phyloP scores from a whole-genome alignment of 2,113 vertebrate genomes.

The Hystrix brachyura region DNA sequence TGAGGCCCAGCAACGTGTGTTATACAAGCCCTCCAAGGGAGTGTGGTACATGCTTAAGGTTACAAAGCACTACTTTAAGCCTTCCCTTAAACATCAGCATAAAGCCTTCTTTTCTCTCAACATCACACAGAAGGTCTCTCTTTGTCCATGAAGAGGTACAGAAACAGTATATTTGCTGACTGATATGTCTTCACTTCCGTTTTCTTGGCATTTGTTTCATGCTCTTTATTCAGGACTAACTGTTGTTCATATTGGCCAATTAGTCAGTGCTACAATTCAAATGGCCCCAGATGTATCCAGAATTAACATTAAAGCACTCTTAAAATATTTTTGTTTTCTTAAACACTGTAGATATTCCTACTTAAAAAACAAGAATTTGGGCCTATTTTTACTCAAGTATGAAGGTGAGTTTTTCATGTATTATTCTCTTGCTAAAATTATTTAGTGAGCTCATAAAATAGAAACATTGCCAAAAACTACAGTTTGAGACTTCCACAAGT shows the following conservation, averaged over 20 bases:
- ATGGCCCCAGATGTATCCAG: conserved; percentile 48
- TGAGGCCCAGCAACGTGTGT: neutral
- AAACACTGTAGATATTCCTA: neutral
- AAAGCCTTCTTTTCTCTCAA: neutral
- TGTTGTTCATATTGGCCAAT: conserved; percentile 42
- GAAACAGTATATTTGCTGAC: neutral
- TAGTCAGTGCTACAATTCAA: conserved; percentile 42
- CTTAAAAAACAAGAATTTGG: conserved; percentile 53
- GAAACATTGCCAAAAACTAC: conserved; percentile 1
- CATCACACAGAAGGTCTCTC: neutral
- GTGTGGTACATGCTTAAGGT: too few relatives aligned
- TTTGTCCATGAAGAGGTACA: neutral
- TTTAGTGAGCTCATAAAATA: neutral
- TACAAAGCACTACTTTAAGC: neutral
- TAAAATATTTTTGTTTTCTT: conserved; percentile 62
- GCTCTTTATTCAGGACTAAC: conserved; percentile 48
- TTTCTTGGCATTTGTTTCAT: neutral
- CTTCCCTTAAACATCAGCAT: neutral
- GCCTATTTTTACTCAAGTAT: conserved; percentile 33
- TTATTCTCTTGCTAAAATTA: neutral
- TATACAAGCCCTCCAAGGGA: neutral
- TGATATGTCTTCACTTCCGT: neutral
- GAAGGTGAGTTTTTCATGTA: conserved; percentile 19
- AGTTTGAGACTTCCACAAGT: neutral
- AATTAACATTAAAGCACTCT: conserved; percentile 63